These are phyloP conservation scores for Temnothorax longispinosus DNA, from an alignment of 1,140 invertebrate genomes.

Conservation along the genomic window DNA sequence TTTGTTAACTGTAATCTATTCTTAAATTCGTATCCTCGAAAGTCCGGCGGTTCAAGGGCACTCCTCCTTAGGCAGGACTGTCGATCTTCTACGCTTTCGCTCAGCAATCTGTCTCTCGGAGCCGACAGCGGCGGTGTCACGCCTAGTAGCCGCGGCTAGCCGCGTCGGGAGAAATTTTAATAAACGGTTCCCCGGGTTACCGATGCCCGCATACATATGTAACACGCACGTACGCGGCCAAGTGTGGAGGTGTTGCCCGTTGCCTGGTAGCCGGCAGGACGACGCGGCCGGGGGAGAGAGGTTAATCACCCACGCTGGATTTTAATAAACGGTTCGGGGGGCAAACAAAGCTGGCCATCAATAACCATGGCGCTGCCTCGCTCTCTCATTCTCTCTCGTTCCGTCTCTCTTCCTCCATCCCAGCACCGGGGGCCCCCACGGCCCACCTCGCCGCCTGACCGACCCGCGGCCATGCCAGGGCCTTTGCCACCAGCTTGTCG, in stretches of 20 bases:
- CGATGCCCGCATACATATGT: background rate
- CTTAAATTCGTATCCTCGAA: slow-evolving; percentile 14
- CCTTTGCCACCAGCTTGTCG: slow-evolving; percentile 81
- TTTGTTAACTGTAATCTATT: background rate
- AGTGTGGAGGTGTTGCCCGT: slow-evolving; percentile 72
- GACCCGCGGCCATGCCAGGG: slow-evolving; percentile 70
- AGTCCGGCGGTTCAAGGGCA: background rate
- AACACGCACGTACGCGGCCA: background rate
- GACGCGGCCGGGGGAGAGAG: slow-evolving; percentile 74
- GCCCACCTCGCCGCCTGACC: slow-evolving; percentile 67
- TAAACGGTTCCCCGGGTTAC: slow-evolving; percentile 69
- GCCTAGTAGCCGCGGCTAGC: slow-evolving; percentile 71
- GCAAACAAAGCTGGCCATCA: slow-evolving; percentile 83
- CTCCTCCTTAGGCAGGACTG: background rate
- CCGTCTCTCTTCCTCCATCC: slow-evolving; percentile 31
- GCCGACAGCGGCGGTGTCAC: slow-evolving; percentile 58
- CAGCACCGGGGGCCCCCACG: slow-evolving; percentile 39
- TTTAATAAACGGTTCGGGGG: slow-evolving; percentile 84
- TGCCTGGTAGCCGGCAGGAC: slow-evolving; percentile 76
- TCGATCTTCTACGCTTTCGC: slow-evolving; percentile 14
- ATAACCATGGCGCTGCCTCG: slow-evolving; percentile 76
- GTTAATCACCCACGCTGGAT: slow-evolving; percentile 83
- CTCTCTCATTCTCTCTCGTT: slow-evolving; percentile 15
- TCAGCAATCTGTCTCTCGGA: slow-evolving; percentile 52
- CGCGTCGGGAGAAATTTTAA: slow-evolving; percentile 71